phyloP scores from a whole-genome alignment of 2,888 invertebrate species.

The Cephus pygmeus region DNA sequence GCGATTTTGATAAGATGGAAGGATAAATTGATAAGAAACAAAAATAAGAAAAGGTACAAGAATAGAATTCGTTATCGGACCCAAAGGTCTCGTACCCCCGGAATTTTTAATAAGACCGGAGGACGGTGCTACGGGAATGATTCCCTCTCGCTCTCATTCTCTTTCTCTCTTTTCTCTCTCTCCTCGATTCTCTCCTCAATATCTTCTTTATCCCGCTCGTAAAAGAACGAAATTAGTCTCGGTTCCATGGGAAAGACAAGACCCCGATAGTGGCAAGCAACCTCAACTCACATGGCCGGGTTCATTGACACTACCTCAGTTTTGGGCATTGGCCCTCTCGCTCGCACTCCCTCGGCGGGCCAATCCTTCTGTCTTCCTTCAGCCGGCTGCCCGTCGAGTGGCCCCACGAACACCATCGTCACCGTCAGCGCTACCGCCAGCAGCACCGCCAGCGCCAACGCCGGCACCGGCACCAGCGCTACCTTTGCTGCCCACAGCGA shows the following conservation, averaged over 20 bases:
- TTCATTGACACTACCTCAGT: slow-evolving; percentile 65
- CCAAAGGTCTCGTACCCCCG: too few relatives aligned
- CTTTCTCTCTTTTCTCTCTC: slow-evolving; percentile 7
- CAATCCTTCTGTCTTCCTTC: slow-evolving; percentile 13
- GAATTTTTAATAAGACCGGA: too few relatives aligned
- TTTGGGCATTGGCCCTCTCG: slow-evolving; percentile 63
- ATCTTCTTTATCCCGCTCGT: slow-evolving; percentile 45
- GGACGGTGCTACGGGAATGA: background rate
- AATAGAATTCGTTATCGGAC: too few relatives aligned
- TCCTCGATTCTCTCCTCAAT: slow-evolving; percentile 10
- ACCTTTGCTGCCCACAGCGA: too few relatives aligned
- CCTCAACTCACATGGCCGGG: slow-evolving; percentile 60
- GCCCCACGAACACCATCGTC: slow-evolving; percentile 28
- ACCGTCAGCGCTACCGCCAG: slow-evolving; percentile 13
- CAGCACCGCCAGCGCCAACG: slow-evolving; percentile 23
- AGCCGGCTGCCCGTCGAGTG: background rate
- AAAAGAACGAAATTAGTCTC: slow-evolving; percentile 65
- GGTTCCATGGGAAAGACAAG: slow-evolving; percentile 66
- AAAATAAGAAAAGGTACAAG: too few relatives aligned
- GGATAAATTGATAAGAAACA: too few relatives aligned
- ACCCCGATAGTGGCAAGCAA: slow-evolving; percentile 62
- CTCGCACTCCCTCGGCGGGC: slow-evolving; percentile 39
- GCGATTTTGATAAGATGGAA: too few relatives aligned
- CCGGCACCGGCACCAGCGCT: background rate
- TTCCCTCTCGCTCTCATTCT: background rate